These are phyloP conservation scores for Peromyscus eremicus DNA, from an alignment of 2,797 vertebrate species.

Conservation along the genomic window DNA sequence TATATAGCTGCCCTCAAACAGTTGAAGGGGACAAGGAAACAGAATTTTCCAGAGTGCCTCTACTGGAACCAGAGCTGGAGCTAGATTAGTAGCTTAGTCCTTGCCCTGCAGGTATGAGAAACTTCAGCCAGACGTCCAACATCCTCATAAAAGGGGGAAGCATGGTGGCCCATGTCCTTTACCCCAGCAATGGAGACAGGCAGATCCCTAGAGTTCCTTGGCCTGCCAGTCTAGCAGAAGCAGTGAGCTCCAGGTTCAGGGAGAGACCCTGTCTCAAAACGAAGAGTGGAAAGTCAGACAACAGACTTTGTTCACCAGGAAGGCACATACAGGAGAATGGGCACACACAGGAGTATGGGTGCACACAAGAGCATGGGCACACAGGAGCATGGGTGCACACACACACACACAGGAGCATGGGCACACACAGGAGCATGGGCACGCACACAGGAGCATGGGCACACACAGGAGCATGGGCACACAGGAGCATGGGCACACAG, in stretches of 20 bases:
- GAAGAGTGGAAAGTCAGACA: neutral
- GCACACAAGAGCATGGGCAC: too few species aligned
- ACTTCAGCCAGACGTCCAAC: neutral
- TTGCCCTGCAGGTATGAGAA: neutral
- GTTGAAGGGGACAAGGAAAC: neutral
- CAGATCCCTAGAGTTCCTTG: neutral
- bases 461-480: too few species aligned
- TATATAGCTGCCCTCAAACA: neutral
- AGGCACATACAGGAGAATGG: neutral
- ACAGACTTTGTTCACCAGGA: neutral
- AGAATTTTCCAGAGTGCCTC: neutral
- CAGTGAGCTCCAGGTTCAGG: neutral
- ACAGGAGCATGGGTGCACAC: too few species aligned
- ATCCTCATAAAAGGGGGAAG: neutral
- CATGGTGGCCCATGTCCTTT: neutral
- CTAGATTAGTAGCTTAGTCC: neutral
- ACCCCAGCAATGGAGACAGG: neutral
- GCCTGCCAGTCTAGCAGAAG: neutral
- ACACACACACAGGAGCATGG: too few species aligned
- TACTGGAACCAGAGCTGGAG: neutral
- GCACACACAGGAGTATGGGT: neutral
- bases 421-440: too few species aligned
- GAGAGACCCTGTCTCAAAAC: neutral
- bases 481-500: too few species aligned
- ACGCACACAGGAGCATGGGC: too few species aligned